Base-by-base conservation (phyloP, 2,797 vertebrate genomes). In the Babyrousa celebensis region DNA sequence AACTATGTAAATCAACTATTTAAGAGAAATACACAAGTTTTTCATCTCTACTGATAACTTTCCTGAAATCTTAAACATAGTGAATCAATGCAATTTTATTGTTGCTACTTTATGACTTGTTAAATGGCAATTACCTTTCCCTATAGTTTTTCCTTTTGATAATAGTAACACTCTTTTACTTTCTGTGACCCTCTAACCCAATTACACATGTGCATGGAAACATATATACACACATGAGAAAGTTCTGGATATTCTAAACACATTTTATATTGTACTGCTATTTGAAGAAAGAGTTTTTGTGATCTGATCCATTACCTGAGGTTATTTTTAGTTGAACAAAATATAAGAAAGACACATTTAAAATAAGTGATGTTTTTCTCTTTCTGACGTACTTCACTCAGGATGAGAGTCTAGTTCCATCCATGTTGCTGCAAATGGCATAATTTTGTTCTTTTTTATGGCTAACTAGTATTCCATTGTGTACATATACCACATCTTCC, bases 31-130 rank as follows among this genome's bases (percentile, higher is more conserved):
- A 77, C 27, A 40, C 12, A 71, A 10, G 5, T 80, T 86, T 85
- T 86, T 65, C 17, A 68, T 75, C 17, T 92, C 5, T 68, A 25
- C 21, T 87, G 7, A 86, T 75, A 85, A 2, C 63, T 78, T 88
- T 62, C 43, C 17, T 83, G 8, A 75, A 79, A 63, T 71, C 23
- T 77, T 68, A 86, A 36, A 56, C 21, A 40, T 0, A 23, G 10
- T 72, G 94, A 75, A 74, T 91, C 32, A 92, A 63, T 48, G 6
- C 5, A 27, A 4, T 52, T 94, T 91, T 86, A 85, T 89, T 96
- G 1, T 85, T 90, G 5, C 3, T 65, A 90, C 80, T 72, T 89
- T 78, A 74, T 14, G 79, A 68, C n/a, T 90, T 82, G 3, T 63
- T 96, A 71, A 94, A 70, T 14, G 36, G 16, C 1, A 79, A 29